Percentiles rank a stretch among this genome's conserved stretches.
phyloP scores from a whole-genome alignment of 2,888 invertebrate species.

The Sicus ferrugineus region DNA sequence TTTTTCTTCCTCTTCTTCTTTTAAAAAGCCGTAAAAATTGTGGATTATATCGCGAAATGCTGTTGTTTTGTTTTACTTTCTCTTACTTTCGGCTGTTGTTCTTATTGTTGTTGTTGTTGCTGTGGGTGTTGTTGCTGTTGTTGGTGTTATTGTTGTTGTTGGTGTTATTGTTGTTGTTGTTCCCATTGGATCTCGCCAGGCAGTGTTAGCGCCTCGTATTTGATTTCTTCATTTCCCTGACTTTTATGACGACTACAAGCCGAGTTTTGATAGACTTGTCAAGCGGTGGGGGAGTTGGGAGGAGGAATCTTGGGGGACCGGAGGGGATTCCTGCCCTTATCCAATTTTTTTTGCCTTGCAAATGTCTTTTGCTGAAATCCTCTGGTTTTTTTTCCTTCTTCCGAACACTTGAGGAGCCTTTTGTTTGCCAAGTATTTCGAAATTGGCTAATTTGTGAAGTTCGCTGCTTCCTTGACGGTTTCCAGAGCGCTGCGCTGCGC shows the following conservation, averaged over 20 bases:
- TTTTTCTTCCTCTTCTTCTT: conserved; percentile 10
- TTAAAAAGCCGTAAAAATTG: conserved; percentile 31
- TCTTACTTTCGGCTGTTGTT: not conserved
- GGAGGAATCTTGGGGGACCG: not conserved
- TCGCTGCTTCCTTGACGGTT: not conserved
- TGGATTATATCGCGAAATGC: conserved; percentile 33
- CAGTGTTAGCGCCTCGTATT: not conserved
- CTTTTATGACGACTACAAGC: no score
- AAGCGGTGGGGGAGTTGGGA: not conserved
- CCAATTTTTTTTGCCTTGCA: conserved; percentile 15
- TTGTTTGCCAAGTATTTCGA: conserved; percentile 18
- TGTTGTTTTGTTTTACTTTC: not conserved
- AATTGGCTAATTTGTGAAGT: conserved; percentile 29
- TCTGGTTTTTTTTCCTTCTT: not conserved
- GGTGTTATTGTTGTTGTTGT: not conserved
- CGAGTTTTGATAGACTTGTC: no score
- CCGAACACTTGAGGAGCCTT: conserved; percentile 3
- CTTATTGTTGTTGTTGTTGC: not conserved
- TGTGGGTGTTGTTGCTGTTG: not conserved
- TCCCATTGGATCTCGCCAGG: not conserved
- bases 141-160: not conserved
- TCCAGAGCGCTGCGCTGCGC: not conserved
- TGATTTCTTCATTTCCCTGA: not conserved
- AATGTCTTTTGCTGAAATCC: conserved; percentile 2
- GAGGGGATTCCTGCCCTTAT: not conserved